Base-by-base conservation (phyloP, 23 tunicate genomes). In the Phallusia fumigata region DNA sequence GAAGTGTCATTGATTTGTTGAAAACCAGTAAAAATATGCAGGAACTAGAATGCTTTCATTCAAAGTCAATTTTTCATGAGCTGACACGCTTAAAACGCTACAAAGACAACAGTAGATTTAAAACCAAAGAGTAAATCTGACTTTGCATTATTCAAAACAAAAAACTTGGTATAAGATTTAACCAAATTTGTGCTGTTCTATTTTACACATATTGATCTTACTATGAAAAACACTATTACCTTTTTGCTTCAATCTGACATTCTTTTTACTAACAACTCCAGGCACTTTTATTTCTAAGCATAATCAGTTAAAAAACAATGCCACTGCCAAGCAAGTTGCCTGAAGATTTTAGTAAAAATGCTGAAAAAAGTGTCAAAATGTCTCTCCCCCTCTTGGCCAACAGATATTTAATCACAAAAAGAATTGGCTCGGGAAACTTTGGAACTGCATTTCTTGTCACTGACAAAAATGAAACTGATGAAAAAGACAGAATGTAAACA, bases 381-480 rank as follows among this genome's bases (percentile, higher is more conserved):
- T 58, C 69, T 58, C 15, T 13, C 15, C 69, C 69, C 33, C 65
- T 76, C 12, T 53, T 64, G 52, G 85, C 64, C 19, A 77, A 85
- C 51, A 88, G 95, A 74, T 94, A 89, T 82, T 49, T 74, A 18
- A 65, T 88, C 3, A 73, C 81, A 0, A 82, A 83, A 51, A 91
- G 87, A 78, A 80, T 94, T 78, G 98, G 98, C 18, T 83, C 98
- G 6, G 98, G 98, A 82, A 94, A 89, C 78, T 94, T 94, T 84
- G 98, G 98, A 13, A 86, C 90, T 2, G 98, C 98, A 19, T 94
- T 85, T 47, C 64, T 94, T 11, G 80, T 89, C 21, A 50, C 75
- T 1, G 98, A 94, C 53, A 40, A 76, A 18, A 36, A 85, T 36
- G 82, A 49, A 19, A n/a, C 10, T 30, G 47, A 32, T 32, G 87